Base-by-base conservation (phyloP, 1,140 invertebrate genomes). In the Chymomyza costata region DNA sequence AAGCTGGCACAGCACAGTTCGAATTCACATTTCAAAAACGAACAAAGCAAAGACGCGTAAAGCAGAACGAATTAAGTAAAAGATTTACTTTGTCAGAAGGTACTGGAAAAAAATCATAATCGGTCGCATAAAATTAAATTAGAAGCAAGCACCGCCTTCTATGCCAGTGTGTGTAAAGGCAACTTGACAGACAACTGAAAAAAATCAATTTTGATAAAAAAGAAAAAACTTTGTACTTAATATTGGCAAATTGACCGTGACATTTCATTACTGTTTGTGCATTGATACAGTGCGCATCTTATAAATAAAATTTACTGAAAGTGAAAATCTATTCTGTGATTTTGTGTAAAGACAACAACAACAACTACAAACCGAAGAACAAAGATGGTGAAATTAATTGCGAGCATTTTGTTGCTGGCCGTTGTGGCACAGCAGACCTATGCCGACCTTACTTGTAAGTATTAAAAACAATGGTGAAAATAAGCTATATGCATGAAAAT, bases 121-220 rank as follows among this genome's bases (percentile, higher is more conserved):
- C 49, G 43, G 48, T n/a, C 38, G 39, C 52, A 47, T 66, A 50
- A 52, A 51, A 52, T 58, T 51, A 14, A 64, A 62, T 49, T 51
- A 38, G 51, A 73, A 80, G 68, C 59, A 80, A 70, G 49, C 74
- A 30, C 87, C 88, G 89, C 92, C 93, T 94, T 94, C 93, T 94
- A 89, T 91, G 89, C 92, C 93, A 94, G 93, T 93, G 93, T 88
- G 92, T 93, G 91, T 93, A 94, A 94, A 94, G 92, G 92, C 90
- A 64, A 50, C 57, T 40, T 55, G 52, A 60, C 31, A 31, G 30
- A 53, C 40, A 74, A 51, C 47, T 41, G 37, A 45, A 52, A 68
- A 46, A 56, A 49, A 43, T n/a, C n/a, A n/a, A n/a, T n/a, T n/a
- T n/a, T n/a, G n/a, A 28, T 31, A 48, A 15, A 35, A 28, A n/a